These are phyloP conservation scores for Horisme vitalbata DNA, from an alignment of 2,888 invertebrate genomes.

Conservation along the genomic window DNA sequence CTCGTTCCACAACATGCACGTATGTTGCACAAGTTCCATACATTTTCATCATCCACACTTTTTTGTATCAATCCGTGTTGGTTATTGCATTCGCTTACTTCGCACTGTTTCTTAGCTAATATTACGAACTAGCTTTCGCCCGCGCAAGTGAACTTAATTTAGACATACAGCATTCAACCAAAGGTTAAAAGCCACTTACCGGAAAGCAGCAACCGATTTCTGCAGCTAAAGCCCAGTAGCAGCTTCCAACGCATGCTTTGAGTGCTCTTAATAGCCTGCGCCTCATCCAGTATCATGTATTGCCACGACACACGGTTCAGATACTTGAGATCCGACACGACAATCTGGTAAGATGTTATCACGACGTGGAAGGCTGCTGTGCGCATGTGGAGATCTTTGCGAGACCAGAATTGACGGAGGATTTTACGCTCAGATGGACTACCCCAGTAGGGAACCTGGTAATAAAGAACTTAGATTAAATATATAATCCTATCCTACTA, in stretches of 20 bases:
- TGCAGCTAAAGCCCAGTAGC: slow-evolving; percentile 94
- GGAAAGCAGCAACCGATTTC: slow-evolving; percentile 90
- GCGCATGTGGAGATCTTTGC: slow-evolving; percentile 93
- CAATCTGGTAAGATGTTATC: slow-evolving; percentile 97
- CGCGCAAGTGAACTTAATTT: too few species aligned
- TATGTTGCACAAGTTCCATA: too few species aligned
- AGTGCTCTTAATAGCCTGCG: slow-evolving; percentile 94
- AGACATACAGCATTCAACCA: too few species aligned
- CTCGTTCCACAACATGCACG: too few species aligned
- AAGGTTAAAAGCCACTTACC: slow-evolving; percentile 45
- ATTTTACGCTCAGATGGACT: slow-evolving; percentile 93
- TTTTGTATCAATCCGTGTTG: too few species aligned
- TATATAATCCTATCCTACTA: too few species aligned
- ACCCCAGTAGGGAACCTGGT: slow-evolving; percentile 88
- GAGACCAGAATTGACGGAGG: slow-evolving; percentile 96
- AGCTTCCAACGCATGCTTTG: slow-evolving; percentile 96
- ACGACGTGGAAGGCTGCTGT: slow-evolving; percentile 98
- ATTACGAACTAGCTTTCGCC: too few species aligned
- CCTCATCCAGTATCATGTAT: slow-evolving; percentile 97
- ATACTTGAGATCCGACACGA: slow-evolving; percentile 97
- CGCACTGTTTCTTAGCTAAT: too few species aligned
- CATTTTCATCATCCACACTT: too few species aligned
- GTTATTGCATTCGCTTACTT: too few species aligned
- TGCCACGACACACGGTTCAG: slow-evolving; percentile 98
- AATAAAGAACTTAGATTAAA: too few species aligned